Base-by-base conservation (phyloP, 1,140 invertebrate species). In the Lepidotrigona ventralis region DNA sequence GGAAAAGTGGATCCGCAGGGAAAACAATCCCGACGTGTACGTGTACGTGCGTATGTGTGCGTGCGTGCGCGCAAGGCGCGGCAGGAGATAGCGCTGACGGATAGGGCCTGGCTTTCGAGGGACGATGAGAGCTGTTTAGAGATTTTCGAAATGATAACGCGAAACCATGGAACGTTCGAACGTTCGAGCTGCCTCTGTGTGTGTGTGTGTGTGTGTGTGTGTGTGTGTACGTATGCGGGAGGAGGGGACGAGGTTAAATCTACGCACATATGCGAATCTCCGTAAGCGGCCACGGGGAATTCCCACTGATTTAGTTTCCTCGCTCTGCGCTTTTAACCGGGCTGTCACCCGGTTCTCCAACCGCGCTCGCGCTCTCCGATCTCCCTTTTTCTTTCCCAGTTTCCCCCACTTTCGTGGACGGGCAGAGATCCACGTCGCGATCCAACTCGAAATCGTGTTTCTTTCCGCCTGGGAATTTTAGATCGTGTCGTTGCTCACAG, bases 21-120 rank as follows among this genome's bases (percentile, higher is more conserved):
- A 77, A 87, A 88, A 83, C 79, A 85, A 73, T 72, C 82, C 51
- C 54, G 63, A 26, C 23, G 66, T 29, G 39, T 39, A 39, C 8
- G 39, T 46, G 39, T 46, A n/a, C n/a, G 6, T 46, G 39, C 6
- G 39, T 8, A 8, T 46, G 39, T 46, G 0, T 46, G 39, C 0
- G 39, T 8, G 39, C 0, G 73, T 66, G 11, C 66, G 71, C 86
- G 81, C 58, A 87, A 71, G 63, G 63, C 54, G 85, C 79, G 79
- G 64, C 77, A 60, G 51, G 78, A 90, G 92, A 94, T 93, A 92
- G 90, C 90, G 90, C 85, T 93, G 93, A 93, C 93, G 91, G 90
- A 93, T 93, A 88, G 92, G 91, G 81, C 79, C 85, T 78, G 83
- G 72, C 75, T 86, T 74, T 71, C 77, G 64, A 39, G 72, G 79